phyloP scores from a whole-genome alignment of 2,888 invertebrate genomes.

The Drosophila falleni region DNA sequence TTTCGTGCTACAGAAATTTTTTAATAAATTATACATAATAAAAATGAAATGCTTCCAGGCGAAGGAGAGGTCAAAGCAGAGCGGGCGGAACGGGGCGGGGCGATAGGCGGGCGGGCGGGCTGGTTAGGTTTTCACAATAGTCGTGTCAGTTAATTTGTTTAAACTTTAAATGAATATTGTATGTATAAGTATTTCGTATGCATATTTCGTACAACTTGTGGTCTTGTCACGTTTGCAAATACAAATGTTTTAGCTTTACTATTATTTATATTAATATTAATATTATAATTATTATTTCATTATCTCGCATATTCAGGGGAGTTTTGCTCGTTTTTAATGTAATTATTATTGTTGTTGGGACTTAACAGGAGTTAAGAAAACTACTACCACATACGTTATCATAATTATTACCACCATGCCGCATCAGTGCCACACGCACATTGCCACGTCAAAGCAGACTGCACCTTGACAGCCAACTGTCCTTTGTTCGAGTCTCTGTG shows the following conservation, averaged over 20 bases:
- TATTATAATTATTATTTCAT: constrained; percentile 49
- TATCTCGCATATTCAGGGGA: constrained; percentile 55
- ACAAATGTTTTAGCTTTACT: constrained; percentile 54
- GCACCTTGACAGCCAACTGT: constrained; percentile 95
- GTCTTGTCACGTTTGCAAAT: constrained; percentile 60
- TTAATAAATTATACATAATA: constrained; percentile 41
- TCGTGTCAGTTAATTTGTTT: constrained; percentile 48
- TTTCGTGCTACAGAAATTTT: constrained; percentile 47
- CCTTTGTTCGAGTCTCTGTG: constrained; percentile 92
- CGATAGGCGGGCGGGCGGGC: constrained; percentile 25
- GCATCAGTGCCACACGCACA: constrained; percentile 72
- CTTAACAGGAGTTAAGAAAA: constrained; percentile 84
- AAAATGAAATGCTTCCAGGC: constrained; percentile 13
- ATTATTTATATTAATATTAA: constrained; percentile 52
- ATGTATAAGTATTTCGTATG: constrained; percentile 57
- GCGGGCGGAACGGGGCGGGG: constrained; percentile 24
- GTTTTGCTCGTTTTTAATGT: constrained; percentile 22
- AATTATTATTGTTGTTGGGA: constrained; percentile 41
- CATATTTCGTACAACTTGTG: constrained; percentile 59
- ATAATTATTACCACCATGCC: constrained; percentile 77
- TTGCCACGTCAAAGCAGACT: constrained; percentile 92
- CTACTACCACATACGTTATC: constrained; percentile 82
- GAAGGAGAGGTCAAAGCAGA: constrained; percentile 28
- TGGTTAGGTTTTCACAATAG: constrained; percentile 40
- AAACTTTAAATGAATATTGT: constrained; percentile 63